A percentile compares a stretch with the other conserved stretches of the same genome.
phyloP scores from a whole-genome alignment of 2,888 invertebrate genomes.

The Lutraria lutraria region DNA sequence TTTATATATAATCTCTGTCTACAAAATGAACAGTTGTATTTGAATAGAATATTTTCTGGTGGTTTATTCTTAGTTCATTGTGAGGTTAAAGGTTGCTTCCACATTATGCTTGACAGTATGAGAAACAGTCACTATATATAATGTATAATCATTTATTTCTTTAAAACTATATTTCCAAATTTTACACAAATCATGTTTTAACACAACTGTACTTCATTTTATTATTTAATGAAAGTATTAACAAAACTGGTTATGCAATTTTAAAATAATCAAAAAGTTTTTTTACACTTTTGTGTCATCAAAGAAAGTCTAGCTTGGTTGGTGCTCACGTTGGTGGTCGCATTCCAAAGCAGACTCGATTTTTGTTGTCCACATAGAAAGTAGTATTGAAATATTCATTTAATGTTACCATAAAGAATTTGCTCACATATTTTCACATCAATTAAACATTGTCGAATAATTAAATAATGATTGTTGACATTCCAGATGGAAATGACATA shows the following conservation, averaged over 20 bases:
- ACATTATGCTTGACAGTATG: neutral
- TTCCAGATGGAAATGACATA: slow-evolving; percentile 12
- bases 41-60: slow-evolving; percentile 5
- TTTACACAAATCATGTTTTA: neutral
- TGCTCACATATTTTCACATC: slow-evolving; percentile 23
- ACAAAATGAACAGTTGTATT: slow-evolving; percentile 23
- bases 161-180: neutral
- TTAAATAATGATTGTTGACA: neutral
- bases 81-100: neutral
- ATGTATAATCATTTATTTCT: neutral
- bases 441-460: slow-evolving; percentile 1
- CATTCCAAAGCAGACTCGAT: neutral
- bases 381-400: neutral
- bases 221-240: neutral
- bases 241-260: neutral
- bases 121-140: neutral
- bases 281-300: neutral
- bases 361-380: slow-evolving; percentile 1
- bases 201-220: neutral
- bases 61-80: neutral
- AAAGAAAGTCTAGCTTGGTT: neutral
- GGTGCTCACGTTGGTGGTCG: no score
- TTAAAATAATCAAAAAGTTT: neutral
- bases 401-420: neutral
- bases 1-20: slow-evolving; percentile 51